Percentiles rank a stretch among this genome's conserved stretches.
Conservation (phyloP, 2,888 invertebrate genomes). For the Phyllotreta striolata region DNA sequence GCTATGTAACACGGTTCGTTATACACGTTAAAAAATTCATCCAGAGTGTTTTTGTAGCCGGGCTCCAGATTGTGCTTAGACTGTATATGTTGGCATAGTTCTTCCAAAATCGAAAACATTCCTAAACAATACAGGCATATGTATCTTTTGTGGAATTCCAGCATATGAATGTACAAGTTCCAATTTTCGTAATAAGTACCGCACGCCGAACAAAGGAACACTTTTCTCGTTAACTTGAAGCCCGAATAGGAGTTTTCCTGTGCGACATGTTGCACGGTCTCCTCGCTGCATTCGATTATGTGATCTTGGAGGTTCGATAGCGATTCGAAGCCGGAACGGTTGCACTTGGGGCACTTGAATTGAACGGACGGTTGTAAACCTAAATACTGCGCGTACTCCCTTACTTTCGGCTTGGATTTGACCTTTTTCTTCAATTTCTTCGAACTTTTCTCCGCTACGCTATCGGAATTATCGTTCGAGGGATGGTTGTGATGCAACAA, state of each 20-base stretch:
- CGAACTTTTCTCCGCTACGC: constrained; percentile 30
- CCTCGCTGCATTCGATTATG: constrained; percentile 67
- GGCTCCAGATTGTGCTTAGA: constrained; percentile 82
- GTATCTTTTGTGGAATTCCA: constrained; percentile 81
- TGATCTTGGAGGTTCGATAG: constrained; percentile 74
- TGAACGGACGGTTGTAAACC: constrained; percentile 76
- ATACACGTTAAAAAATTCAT: constrained; percentile 72
- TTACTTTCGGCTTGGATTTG: constrained; percentile 54
- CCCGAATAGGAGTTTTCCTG: constrained; percentile 62
- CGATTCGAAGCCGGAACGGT: constrained; percentile 72
- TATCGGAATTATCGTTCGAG: constrained; percentile 26
- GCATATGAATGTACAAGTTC: constrained; percentile 86
- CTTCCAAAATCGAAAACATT: constrained; percentile 82
- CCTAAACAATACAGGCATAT: constrained; percentile 86
- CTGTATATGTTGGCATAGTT: constrained; percentile 78
- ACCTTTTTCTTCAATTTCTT: constrained; percentile 39
- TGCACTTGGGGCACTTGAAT: constrained; percentile 79
- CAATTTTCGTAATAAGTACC: constrained; percentile 86
- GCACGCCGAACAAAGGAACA: constrained; percentile 83
- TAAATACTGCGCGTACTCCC: constrained; percentile 76
- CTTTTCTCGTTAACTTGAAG: constrained; percentile 76
- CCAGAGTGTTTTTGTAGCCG: constrained; percentile 71
- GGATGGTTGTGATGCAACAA: constrained; percentile 49
- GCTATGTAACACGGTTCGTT: constrained; percentile 77
- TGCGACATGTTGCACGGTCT: constrained; percentile 46